Evolutionary conservation across 2,888 invertebrate genomes (phyloP).

Genomic region (Synanthedon formicaeformis): DNA sequence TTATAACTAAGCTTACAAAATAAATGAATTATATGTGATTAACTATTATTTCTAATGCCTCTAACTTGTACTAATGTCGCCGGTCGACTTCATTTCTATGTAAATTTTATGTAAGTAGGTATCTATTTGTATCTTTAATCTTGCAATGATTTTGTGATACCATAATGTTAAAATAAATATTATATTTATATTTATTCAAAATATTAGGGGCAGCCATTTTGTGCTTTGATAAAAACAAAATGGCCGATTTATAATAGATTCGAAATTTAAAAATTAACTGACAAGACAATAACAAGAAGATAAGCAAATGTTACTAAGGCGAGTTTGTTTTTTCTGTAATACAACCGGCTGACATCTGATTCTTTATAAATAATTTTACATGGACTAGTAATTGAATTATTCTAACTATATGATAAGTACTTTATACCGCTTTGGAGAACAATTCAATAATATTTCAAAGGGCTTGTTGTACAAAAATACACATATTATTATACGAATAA

Average conservation of each 20-base stretch:
- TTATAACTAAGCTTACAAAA: constrained; percentile 46
- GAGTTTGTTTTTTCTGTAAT: not conserved
- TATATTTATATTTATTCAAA: too few relatives aligned
- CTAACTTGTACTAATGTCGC: constrained; percentile 61
- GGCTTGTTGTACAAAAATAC: constrained; percentile 41
- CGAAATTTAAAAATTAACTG: too few relatives aligned
- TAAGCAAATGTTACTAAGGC: too few relatives aligned
- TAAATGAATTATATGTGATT: constrained; percentile 36
- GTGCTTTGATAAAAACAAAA: too few relatives aligned
- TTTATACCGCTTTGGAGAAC: constrained; percentile 68
- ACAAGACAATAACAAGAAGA: too few relatives aligned
- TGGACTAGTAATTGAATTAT: constrained; percentile 70
- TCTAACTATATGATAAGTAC: constrained; percentile 69
- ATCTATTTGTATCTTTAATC: too few relatives aligned
- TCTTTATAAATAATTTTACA: constrained; percentile 62
- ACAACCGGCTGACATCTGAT: constrained; percentile 52
- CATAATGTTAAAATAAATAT: too few relatives aligned
- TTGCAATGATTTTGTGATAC: too few relatives aligned
- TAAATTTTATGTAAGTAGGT: too few relatives aligned
- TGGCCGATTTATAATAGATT: too few relatives aligned
- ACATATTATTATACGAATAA: constrained; percentile 14
- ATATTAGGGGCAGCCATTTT: too few relatives aligned
- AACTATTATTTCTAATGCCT: constrained; percentile 44
- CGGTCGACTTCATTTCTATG: constrained; percentile 16
- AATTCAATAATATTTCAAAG: constrained; percentile 31